Evolutionary conservation across 1,140 invertebrate genomes (phyloP), one percentile per base, ranked within the genome.

Genomic region (Scaptomyza hsui): DNA sequence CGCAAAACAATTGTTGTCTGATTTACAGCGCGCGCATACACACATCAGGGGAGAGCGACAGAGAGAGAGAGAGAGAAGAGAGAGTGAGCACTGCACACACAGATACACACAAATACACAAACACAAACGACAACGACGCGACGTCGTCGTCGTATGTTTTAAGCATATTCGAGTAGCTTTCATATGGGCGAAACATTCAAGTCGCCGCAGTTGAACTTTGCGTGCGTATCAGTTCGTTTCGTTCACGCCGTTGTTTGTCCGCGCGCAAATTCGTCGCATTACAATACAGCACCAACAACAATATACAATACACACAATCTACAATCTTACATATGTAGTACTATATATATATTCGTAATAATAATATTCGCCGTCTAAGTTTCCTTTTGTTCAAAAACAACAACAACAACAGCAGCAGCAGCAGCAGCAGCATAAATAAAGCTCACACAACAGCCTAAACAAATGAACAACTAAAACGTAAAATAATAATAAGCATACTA

Each of bases 221-320:
- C 72, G 73, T 76, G 78, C 78, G 72, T 76, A 72, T 65, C 62
- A 80, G 78, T 81, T 81, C 78, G 78, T 81, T 81, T 72, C 74
- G 68, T 75, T 72, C 59, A 60, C 59, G 57, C 16, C 69, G 68
- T 63, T 45, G 39, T n/a, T 59, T 47, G 45, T 60, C 55, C 53
- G 48, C 62, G 62, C 62, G 55, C 47, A 61, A 60, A 65, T 53
- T 72, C 37, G 61, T 71, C 68, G 68, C 68, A 73, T 76, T 67
- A 64, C 57, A 57, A 64, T 59, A 67, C 45, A 73, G 18, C 18
- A 56, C n/a, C 29, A 56, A 15, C 24, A 55, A 59, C 21, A 55
- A 63, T 24, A 24, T 5, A 26, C 35, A 52, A 49, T 26, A 55
- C 24, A 37, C 19, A 45, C 24, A 47, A 61, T 21, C 67, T 29